These are phyloP conservation scores for Orestias chungarensis DNA, from an alignment of 2,797 vertebrate genomes.

Conservation along the genomic window DNA sequence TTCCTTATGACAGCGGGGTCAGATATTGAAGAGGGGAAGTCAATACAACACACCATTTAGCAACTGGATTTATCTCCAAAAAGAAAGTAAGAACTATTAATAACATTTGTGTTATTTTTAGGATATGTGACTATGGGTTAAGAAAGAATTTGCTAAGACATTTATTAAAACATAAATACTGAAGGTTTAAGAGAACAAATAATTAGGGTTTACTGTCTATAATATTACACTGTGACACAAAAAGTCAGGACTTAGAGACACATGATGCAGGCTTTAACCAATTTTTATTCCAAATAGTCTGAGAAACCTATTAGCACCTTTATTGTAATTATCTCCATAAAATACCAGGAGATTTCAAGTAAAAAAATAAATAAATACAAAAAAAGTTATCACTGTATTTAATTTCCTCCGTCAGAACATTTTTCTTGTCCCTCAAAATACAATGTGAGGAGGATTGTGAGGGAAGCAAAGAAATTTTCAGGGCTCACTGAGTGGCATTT, in stretches of 20 bases:
- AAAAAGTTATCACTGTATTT: background rate
- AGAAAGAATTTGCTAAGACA: background rate
- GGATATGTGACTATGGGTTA: background rate
- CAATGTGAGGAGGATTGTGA: background rate
- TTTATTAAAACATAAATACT: no score
- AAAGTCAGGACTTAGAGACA: background rate
- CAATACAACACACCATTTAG: constrained; percentile 71
- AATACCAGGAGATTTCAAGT: background rate
- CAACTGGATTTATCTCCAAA: constrained; percentile 38
- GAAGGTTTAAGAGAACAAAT: background rate
- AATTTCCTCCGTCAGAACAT: no score
- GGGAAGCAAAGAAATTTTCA: background rate
- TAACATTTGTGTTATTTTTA: background rate
- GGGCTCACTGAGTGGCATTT: background rate
- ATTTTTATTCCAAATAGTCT: no score
- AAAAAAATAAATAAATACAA: background rate
- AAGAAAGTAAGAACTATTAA: constrained; percentile 3
- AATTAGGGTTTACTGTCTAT: background rate
- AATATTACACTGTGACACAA: no score
- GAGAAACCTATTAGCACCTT: no score
- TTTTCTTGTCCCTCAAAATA: background rate
- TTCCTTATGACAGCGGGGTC: constrained; percentile 65
- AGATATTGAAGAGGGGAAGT: constrained; percentile 65
- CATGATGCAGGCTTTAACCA: background rate
- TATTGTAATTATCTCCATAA: no score